phyloP scores from a whole-genome alignment of 2,113 vertebrate species.

The Catharus fuscescens region DNA sequence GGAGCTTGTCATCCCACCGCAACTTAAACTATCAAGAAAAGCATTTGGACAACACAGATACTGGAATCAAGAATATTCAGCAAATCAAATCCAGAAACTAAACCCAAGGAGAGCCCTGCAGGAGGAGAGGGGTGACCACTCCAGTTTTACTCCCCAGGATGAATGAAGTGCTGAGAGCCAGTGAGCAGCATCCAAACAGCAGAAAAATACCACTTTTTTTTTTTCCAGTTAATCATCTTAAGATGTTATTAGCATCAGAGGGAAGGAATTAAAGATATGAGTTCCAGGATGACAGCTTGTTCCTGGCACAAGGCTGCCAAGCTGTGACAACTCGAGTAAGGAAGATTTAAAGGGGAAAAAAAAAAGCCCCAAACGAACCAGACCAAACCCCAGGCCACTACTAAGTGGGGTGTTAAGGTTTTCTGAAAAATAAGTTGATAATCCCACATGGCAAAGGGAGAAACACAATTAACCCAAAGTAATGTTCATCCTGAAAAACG shows the following conservation, averaged over 20 bases:
- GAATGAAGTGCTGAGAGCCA: background rate
- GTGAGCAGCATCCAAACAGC: background rate
- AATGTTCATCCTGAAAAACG: background rate
- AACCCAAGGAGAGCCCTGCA: background rate
- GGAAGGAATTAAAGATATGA: slow-evolving; percentile 52
- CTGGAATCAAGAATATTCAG: too few relatives aligned
- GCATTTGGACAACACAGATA: fast-evolving
- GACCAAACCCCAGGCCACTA: background rate
- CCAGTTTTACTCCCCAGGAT: background rate
- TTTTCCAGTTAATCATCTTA: slow-evolving; percentile 30
- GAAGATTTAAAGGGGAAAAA: background rate
- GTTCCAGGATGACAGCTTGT: slow-evolving; percentile 19
- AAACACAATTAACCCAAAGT: background rate
- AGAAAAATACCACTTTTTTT: background rate
- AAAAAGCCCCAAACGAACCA: background rate
- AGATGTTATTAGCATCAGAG: slow-evolving; percentile 47
- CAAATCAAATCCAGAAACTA: background rate
- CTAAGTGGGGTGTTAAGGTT: background rate
- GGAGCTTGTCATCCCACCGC: fast-evolving
- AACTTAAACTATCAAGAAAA: background rate
- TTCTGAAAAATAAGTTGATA: background rate
- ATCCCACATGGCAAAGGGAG: background rate
- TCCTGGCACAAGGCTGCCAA: slow-evolving; percentile 25
- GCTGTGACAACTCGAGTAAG: background rate
- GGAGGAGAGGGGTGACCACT: background rate